Base-by-base conservation (phyloP, 2,888 invertebrate genomes). In the Platycheirus rosarum region DNA sequence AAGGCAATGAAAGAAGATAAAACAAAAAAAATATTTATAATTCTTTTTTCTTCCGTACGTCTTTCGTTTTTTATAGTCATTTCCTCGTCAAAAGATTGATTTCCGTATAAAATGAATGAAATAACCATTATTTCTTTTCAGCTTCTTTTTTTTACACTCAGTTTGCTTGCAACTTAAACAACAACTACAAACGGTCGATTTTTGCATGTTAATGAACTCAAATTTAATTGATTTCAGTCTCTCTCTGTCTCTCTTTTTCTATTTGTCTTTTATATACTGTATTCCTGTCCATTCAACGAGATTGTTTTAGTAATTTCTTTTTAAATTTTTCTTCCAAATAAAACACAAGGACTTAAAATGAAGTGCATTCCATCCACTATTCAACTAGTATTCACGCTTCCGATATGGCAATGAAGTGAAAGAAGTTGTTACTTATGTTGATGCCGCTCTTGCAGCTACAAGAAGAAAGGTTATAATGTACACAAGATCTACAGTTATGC, bases 201-300 rank as follows among this genome's bases (percentile, higher is more conserved):
- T 80, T 66, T n/a, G n/a, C 80, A 76, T 80, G 80, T 80, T 80
- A 70, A 75, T 80, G 80, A 80, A 80, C 80, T 76, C 70, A 63
- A 69, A 49, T 69, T 70, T 49, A 60, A 70, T 63, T 48, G 49
- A 66, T 74, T 46, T 13, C 11, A 20, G 9, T 48, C 29, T 53
- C 4, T 55, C 18, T 53, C 20, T 55, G 37, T 9, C 55, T 20
- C 55, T 37, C 18, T 32, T 11, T 26, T 9, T n/a, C 55, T 8
- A 8, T 20, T 3, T 35, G 37, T 37, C 37, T 40, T 26, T 37
- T 40, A n/a, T n/a, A n/a, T n/a, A n/a, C n/a, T n/a, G n/a, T n/a
- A n/a, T n/a, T n/a, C n/a, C 16, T 55, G 40, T 37, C 49, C 51
- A 42, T 60, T 46, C 20, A 57, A 51, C 9, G 37, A 68, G 55